A percentile compares a stretch with the other conserved stretches of the same genome.
These are phyloP conservation scores for Macrostomum lignano DNA, from an alignment of 1,140 invertebrate genomes.

Conservation along the genomic window DNA sequence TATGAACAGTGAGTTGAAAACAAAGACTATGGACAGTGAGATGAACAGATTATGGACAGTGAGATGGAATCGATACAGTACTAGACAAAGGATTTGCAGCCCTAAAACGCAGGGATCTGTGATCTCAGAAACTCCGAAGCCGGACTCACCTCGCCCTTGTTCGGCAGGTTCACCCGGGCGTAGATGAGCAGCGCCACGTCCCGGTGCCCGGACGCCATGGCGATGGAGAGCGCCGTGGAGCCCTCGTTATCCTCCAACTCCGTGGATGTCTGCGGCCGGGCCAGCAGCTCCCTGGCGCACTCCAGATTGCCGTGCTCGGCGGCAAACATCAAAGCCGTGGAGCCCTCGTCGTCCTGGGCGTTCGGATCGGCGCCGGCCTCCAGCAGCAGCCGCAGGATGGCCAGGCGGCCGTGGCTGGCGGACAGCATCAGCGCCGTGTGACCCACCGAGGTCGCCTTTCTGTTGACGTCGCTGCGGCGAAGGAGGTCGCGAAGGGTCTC, in stretches of 20 bases:
- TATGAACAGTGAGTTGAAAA: too few relatives aligned
- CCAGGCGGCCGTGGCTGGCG: conserved; percentile 53
- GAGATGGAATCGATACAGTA: too few relatives aligned
- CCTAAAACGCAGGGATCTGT: too few relatives aligned
- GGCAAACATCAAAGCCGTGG: conserved; percentile 63
- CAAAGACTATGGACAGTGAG: too few relatives aligned
- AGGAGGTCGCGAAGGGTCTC: too few relatives aligned
- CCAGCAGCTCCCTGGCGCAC: conserved; percentile 46
- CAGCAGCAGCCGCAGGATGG: too few relatives aligned
- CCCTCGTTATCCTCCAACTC: conserved; percentile 41
- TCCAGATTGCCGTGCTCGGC: conserved; percentile 49
- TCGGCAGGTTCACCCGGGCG: conserved; percentile 31
- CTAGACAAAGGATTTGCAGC: too few relatives aligned
- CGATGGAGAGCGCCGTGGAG: conserved; percentile 11
- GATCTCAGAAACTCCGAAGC: too few relatives aligned
- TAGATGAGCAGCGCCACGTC: conserved; percentile 65
- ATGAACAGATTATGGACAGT: too few relatives aligned
- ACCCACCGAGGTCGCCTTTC: conserved; percentile 40
- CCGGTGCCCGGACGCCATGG: conserved; percentile 31
- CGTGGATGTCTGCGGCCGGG: conserved; percentile 46
- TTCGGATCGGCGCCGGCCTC: conserved; percentile 64
- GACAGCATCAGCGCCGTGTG: conserved; percentile 76
- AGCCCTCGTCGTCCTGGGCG: conserved; percentile 59
- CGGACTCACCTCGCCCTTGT: too few relatives aligned
- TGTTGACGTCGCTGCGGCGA: too few relatives aligned